Base-by-base conservation (phyloP, 23 tunicate genomes). In the Botrylloides violaceus region DNA sequence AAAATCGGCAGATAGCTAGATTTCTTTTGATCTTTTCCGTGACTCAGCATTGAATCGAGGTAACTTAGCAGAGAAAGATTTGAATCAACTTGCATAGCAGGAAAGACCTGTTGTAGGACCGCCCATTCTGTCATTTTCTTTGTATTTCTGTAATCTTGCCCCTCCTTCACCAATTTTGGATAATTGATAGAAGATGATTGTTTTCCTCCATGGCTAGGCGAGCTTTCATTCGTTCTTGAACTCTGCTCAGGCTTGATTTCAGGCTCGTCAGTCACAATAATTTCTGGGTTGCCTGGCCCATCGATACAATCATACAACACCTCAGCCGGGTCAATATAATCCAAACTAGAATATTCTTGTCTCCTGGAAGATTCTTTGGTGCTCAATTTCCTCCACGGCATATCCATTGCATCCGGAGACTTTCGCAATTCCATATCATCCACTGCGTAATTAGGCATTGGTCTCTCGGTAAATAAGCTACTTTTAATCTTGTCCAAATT, bases 111-210 rank as follows among this genome's bases (percentile, higher is more conserved):
- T 22, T 68, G 74, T 22, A 68, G 58, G 26, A 43, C 7, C 26
- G 31, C 74, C 74, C 74, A 68, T 43, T 68, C 74, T 68, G 74
- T 68, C 74, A 68, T 68, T 43, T 68, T 68, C 29, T 43, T 38
- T 43, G 37, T 26, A 37, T 68, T 68, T 22, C 57, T 68, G 57
- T 68, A 68, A n/a, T 68, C 27, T 43, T 30, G 36, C 37, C 37
- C 74, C n/a, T 68, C 56, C 18, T n/a, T 39, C 12, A 35, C 2
- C 23, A 36, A 24, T 22, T 36, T 68, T 15, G 9, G n/a, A n/a
- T n/a, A n/a, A n/a, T n/a, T n/a, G n/a, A n/a, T n/a, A n/a, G n/a
- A n/a, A n/a, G n/a, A n/a, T n/a, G n/a, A n/a, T n/a, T n/a, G n/a
- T 43, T 43, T 43, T 9, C 9, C 9, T 7, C 53, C 53, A 15